Evolutionary conservation across 2,797 vertebrate species (phyloP).

Genomic region (Sebastiscus tertius): DNA sequence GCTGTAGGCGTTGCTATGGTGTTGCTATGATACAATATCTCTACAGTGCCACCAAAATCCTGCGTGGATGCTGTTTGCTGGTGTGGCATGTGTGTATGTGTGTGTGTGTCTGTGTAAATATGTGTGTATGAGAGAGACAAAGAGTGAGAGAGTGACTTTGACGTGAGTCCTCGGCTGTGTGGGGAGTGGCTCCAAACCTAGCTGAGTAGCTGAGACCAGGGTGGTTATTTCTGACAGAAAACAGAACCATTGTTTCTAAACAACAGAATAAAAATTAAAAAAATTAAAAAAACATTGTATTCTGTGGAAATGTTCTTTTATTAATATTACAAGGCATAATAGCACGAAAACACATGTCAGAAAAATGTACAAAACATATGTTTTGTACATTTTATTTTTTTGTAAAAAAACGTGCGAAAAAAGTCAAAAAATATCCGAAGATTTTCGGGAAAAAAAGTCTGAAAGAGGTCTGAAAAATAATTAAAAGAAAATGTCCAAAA

Average conservation of each 20-base stretch:
- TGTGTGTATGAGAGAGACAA: constrained; percentile 32
- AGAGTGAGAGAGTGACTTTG: constrained; percentile 45
- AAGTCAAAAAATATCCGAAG: too few relatives aligned
- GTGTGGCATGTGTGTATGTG: constrained; percentile 3
- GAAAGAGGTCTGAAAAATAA: too few relatives aligned
- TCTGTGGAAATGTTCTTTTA: neutral
- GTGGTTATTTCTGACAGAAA: constrained; percentile 64
- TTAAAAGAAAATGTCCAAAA: too few relatives aligned
- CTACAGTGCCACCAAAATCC: constrained; percentile 58
- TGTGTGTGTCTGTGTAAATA: constrained; percentile 32
- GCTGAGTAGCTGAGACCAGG: constrained; percentile 48
- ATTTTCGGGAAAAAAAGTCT: too few relatives aligned
- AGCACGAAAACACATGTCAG: too few relatives aligned
- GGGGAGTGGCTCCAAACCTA: constrained; percentile 58
- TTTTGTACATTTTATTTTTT: too few relatives aligned
- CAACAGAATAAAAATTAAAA: constrained; percentile 51
- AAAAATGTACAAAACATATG: too few relatives aligned
- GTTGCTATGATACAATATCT: constrained; percentile 75
- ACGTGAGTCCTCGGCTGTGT: constrained; percentile 51
- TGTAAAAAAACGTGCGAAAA: too few relatives aligned
- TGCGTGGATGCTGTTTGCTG: constrained; percentile 53
- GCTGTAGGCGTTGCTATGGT: constrained; percentile 67
- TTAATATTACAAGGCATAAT: neutral
- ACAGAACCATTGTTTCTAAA: constrained; percentile 60
- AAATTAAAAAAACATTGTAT: constrained; percentile 18